These are phyloP conservation scores for Turdus rufiventris DNA, from an alignment of 2,113 vertebrate species.

Conservation along the genomic window DNA sequence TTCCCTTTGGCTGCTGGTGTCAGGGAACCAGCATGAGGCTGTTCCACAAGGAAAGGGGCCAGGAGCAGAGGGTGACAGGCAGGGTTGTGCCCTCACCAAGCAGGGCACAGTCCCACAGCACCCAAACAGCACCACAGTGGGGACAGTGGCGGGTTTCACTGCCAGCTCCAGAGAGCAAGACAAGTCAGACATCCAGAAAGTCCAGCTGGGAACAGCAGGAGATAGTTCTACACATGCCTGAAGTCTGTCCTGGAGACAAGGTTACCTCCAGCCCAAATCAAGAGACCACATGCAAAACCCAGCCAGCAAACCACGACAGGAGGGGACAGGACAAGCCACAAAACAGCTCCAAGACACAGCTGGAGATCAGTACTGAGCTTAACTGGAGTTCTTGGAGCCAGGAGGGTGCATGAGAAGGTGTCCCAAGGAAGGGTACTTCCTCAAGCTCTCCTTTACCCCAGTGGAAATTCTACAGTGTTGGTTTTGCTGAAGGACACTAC, in stretches of 20 bases:
- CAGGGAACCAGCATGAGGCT: neutral
- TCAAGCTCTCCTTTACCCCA: neutral
- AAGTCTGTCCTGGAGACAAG: neutral
- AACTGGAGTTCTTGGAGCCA: neutral
- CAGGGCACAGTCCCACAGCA: neutral
- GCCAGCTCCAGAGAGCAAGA: neutral
- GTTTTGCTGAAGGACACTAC: neutral
- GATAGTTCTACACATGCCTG: neutral
- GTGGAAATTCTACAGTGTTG: neutral
- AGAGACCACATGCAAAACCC: neutral
- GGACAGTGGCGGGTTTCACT: neutral
- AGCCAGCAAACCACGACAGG: neutral
- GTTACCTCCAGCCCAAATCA: neutral
- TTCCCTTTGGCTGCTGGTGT: neutral
- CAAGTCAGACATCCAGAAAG: neutral
- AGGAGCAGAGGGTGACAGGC: neutral
- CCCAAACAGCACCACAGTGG: neutral
- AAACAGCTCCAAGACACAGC: neutral
- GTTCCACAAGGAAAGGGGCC: neutral
- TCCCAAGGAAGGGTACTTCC: neutral
- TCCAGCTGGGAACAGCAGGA: neutral
- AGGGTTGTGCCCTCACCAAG: neutral
- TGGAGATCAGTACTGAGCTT: neutral
- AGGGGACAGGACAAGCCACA: neutral
- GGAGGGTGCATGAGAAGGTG: neutral